Evolutionary conservation across 35 echinoderm and acorn worm species (phyloP).

Genomic region (Ophiothrix spiculata): DNA sequence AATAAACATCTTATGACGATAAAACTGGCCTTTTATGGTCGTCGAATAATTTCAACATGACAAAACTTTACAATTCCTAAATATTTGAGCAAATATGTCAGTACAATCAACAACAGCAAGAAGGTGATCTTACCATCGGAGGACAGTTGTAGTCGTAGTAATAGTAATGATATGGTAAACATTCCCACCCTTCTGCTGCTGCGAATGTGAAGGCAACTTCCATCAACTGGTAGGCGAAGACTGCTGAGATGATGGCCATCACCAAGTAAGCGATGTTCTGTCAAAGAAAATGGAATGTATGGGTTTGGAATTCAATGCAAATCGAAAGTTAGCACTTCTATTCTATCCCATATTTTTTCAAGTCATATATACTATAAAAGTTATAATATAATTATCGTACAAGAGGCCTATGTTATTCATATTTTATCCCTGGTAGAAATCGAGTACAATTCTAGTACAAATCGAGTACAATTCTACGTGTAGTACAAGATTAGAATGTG

Average conservation of each 20-base stretch:
- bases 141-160: neutral
- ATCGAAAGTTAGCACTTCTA: neutral
- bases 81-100: too few relatives aligned
- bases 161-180: neutral
- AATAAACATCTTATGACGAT: too few relatives aligned
- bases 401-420: neutral
- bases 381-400: too few relatives aligned
- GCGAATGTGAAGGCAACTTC: neutral
- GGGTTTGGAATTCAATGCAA: neutral
- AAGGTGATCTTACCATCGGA: neutral
- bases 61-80: too few relatives aligned
- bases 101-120: too few relatives aligned
- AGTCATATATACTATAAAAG: too few relatives aligned
- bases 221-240: neutral
- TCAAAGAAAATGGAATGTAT: neutral
- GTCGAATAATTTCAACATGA: too few relatives aligned
- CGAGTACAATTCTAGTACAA: neutral
- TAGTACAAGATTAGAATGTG: too few relatives aligned
- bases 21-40: too few relatives aligned
- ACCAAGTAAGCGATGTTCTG: neutral
- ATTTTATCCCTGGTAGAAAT: neutral
- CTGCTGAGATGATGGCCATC: neutral
- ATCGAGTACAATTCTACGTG: neutral
- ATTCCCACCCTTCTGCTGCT: neutral
- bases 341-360: too few relatives aligned